A percentile compares a stretch with the other conserved stretches of the same genome.
Conservation (phyloP, 1,140 invertebrate species). For the Pseudomyrmex concolor region DNA sequence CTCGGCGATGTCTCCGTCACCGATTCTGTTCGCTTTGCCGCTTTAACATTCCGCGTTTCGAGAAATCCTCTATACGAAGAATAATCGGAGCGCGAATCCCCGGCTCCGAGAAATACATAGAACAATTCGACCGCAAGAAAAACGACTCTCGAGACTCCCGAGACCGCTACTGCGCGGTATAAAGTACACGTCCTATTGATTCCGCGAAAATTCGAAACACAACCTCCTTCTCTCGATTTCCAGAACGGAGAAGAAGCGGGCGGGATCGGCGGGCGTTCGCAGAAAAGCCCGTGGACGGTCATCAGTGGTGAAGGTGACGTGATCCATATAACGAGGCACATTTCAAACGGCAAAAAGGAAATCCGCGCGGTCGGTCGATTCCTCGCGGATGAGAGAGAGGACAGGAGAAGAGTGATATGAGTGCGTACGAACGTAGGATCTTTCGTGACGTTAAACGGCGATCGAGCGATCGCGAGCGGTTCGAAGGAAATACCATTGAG, state of each 20-base stretch:
- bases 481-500: constrained; percentile 57
- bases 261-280: not conserved
- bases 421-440: constrained; percentile 56
- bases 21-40: constrained; percentile 5
- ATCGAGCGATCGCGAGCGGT: constrained; percentile 55
- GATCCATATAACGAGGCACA: constrained; percentile 8
- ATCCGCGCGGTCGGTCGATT: not conserved
- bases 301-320: constrained; percentile 41
- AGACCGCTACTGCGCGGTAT: not conserved
- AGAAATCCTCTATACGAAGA: constrained; percentile 1
- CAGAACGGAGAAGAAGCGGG: constrained; percentile 22
- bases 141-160: constrained; percentile 1
- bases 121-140: constrained; percentile 1
- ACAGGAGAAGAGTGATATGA: constrained; percentile 61
- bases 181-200: not conserved
- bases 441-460: constrained; percentile 64
- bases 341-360: constrained; percentile 3
- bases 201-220: constrained; percentile 17
- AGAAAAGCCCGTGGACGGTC: not conserved
- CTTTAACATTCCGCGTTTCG: constrained; percentile 15
- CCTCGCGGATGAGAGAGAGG: not conserved
- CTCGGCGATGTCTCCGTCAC: not conserved
- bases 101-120: constrained; percentile 17
- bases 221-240: constrained; percentile 1
- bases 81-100: not conserved